These are phyloP conservation scores for Melanchra persicariae DNA, from an alignment of 2,888 invertebrate species.

Conservation along the genomic window DNA sequence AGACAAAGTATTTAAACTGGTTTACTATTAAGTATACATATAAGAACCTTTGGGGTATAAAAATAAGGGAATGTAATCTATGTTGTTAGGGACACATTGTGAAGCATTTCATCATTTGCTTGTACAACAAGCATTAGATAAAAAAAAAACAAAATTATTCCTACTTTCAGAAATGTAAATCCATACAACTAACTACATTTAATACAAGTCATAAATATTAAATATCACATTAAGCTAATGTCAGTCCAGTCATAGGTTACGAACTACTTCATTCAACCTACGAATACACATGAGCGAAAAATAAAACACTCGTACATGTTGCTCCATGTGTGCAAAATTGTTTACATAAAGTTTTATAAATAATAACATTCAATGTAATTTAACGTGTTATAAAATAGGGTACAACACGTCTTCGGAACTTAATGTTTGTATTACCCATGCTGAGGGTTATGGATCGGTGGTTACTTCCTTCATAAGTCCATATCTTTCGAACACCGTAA, in stretches of 20 bases:
- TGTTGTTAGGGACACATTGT: neutral
- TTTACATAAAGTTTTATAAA: slow-evolving; percentile 56
- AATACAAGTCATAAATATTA: slow-evolving; percentile 88
- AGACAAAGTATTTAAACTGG: slow-evolving; percentile 13
- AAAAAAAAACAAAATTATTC: slow-evolving; percentile 73
- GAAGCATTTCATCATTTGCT: slow-evolving; percentile 51
- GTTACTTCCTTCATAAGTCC: slow-evolving; percentile 24
- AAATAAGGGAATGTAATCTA: slow-evolving; percentile 42
- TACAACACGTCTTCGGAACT: slow-evolving; percentile 32
- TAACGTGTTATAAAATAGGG: slow-evolving; percentile 28
- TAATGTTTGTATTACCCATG: slow-evolving; percentile 38
- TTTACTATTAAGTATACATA: slow-evolving; percentile 15
- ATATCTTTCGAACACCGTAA: slow-evolving; percentile 11
- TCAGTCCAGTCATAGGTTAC: slow-evolving; percentile 88
- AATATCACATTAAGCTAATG: slow-evolving; percentile 90
- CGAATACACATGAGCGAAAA: slow-evolving; percentile 75
- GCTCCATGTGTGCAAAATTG: slow-evolving; percentile 44
- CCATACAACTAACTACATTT: slow-evolving; percentile 82
- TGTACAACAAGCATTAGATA: slow-evolving; percentile 67
- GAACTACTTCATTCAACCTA: slow-evolving; percentile 78
- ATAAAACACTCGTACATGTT: slow-evolving; percentile 59
- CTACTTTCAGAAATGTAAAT: slow-evolving; percentile 76
- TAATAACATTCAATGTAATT: slow-evolving; percentile 51
- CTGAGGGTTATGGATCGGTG: slow-evolving; percentile 43
- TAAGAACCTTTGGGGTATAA: neutral